phyloP scores from a whole-genome alignment of 2,113 vertebrate species.

The Jaculus jaculus region DNA sequence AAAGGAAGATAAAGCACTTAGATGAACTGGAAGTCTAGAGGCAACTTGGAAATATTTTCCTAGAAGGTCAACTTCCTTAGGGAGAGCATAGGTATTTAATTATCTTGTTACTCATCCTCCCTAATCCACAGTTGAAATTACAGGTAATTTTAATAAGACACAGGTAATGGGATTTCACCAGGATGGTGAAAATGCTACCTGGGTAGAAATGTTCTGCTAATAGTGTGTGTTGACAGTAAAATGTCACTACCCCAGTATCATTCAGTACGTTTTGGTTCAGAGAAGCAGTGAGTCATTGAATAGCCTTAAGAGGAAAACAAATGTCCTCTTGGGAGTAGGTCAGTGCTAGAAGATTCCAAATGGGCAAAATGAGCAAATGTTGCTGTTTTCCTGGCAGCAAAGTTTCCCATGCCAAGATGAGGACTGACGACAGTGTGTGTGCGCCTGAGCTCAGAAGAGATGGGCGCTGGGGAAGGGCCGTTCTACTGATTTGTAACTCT shows the following conservation, averaged over 20 bases:
- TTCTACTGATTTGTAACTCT: background rate
- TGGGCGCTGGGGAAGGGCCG: background rate
- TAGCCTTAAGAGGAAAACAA: background rate
- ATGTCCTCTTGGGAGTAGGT: background rate
- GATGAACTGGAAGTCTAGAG: background rate
- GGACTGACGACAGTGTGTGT: background rate
- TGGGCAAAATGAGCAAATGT: background rate
- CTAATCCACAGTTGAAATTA: background rate
- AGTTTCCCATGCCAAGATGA: background rate
- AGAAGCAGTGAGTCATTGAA: background rate
- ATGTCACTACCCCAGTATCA: background rate
- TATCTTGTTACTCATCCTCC: background rate
- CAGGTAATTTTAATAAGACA: background rate
- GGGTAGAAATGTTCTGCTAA: background rate
- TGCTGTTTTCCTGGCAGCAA: background rate
- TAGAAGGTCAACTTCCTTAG: background rate
- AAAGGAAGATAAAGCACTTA: background rate
- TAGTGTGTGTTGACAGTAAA: background rate
- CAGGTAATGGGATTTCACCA: background rate
- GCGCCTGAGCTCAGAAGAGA: background rate
- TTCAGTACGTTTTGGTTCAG: slow-evolving; percentile 18
- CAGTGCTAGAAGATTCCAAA: background rate
- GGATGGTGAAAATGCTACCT: background rate
- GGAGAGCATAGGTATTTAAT: background rate
- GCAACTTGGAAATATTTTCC: background rate